Evolutionary conservation across 2,888 invertebrate species (phyloP), one percentile per base, ranked within the genome.

Genomic region (Abscondita cerata): DNA sequence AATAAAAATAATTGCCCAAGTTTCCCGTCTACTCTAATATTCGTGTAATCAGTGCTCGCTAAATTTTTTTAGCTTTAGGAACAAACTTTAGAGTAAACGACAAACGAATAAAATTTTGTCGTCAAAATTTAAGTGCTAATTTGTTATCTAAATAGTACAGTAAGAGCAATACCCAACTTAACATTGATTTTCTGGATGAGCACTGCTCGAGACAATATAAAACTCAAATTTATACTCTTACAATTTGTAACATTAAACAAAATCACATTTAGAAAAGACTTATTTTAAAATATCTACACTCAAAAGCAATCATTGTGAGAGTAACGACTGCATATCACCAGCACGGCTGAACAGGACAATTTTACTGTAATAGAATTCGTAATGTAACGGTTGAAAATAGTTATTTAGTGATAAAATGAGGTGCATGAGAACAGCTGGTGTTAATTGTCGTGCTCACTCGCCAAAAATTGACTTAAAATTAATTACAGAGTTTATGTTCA

Each of bases 271-370:
- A 78, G 74, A 75, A 76, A 72, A 71, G 67, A 72, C 70, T 70
- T 70, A 68, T 61, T 67, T 62, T 67, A 56, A 74, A 74, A 74
- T 73, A 74, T 67, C 68, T 76, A 74, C 65, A 67, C 68, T 67
- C 74, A 76, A 75, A 64, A 57, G 72, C 73, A 73, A 71, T 68
- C 72, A 70, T 69, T 61, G 64, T 46, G 9, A 51, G 16, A 36
- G 33, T 62, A 51, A 54, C 31, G 52, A 63, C 31, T 53, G 57
- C 55, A 53, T 79, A 80, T 80, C 79, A 80, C 80, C 79, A 78
- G 63, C 67, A 79, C 80, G 81, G 80, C 80, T 80, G 80, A 80
- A 80, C 80, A 80, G 80, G 80, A 81, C 81, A 80, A 80, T 77
- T 67, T 65, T 64, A 19, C 62, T 59, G 31, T 19, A 18, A 11